Conservation (phyloP, 2,888 invertebrate genomes). For the Miltochrista miniata region DNA sequence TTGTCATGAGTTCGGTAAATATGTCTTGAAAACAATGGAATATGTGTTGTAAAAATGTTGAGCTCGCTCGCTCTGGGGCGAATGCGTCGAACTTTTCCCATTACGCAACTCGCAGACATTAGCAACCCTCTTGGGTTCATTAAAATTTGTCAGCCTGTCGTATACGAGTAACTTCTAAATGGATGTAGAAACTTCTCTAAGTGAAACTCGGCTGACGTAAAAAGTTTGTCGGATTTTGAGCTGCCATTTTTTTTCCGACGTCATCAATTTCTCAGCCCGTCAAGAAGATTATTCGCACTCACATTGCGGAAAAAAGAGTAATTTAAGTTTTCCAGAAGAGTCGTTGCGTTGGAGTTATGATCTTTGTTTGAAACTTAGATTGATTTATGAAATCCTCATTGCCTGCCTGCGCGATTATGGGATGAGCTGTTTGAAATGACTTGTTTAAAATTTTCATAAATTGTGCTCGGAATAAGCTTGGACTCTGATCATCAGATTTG, state of each 20-base stretch:
- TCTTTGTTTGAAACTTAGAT: constrained; percentile 81
- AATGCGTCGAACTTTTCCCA: constrained; percentile 74
- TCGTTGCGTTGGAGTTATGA: constrained; percentile 79
- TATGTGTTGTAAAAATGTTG: constrained; percentile 55
- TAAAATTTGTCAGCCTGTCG: constrained; percentile 83
- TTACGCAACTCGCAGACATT: constrained; percentile 77
- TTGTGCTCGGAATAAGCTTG: not conserved
- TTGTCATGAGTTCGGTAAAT: constrained; percentile 54
- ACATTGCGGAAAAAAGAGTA: constrained; percentile 81
- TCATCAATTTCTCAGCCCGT: constrained; percentile 82
- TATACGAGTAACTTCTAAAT: constrained; percentile 78
- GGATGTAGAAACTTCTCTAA: constrained; percentile 81
- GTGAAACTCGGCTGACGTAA: constrained; percentile 82
- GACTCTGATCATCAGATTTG: too few relatives aligned
- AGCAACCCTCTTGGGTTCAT: constrained; percentile 81
- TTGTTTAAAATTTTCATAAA: constrained; percentile 27
- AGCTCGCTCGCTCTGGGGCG: constrained; percentile 36
- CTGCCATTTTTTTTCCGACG: constrained; percentile 67
- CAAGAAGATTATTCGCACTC: constrained; percentile 83
- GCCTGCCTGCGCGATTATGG: constrained; percentile 52
- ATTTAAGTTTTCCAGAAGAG: constrained; percentile 79
- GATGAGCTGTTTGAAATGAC: constrained; percentile 32
- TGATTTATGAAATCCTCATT: constrained; percentile 75
- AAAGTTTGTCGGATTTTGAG: constrained; percentile 75
- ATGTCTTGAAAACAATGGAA: constrained; percentile 61